A percentile compares a stretch with the other conserved stretches of the same genome.
Conservation (phyloP, 2,113 vertebrate species). For the Vulpes vulpes region DNA sequence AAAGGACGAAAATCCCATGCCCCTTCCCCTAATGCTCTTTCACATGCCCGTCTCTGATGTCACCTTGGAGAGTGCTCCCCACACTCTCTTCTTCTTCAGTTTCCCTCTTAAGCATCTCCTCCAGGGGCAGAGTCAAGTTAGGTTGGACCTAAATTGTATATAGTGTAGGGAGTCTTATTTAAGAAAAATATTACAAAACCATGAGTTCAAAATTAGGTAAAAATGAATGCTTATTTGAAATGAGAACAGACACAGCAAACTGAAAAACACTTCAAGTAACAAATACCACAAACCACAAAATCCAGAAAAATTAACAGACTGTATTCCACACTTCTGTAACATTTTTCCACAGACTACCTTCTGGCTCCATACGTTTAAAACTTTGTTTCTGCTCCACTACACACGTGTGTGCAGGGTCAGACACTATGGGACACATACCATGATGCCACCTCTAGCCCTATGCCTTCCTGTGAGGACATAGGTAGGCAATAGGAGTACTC, state of each 20-base stretch:
- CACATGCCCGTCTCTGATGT: neutral
- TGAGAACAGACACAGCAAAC: neutral
- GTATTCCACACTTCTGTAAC: neutral
- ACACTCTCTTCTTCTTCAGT: neutral
- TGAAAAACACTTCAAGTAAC: neutral
- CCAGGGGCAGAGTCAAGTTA: neutral
- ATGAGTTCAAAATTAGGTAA: neutral
- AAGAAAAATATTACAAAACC: constrained; percentile 36
- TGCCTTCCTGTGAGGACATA: neutral
- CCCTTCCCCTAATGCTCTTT: accelerated
- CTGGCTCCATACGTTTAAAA: neutral
- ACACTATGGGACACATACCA: neutral
- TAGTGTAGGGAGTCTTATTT: neutral
- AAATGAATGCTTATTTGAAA: constrained; percentile 24
- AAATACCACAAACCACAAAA: constrained; percentile 8
- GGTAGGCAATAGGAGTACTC: neutral
- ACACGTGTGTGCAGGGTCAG: neutral
- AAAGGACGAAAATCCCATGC: accelerated
- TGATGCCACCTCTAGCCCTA: neutral
- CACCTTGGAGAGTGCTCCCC: neutral
- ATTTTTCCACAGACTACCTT: neutral
- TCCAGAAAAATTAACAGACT: neutral
- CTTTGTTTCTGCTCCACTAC: neutral
- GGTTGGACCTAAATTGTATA: neutral
- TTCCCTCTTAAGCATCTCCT: neutral